Base-by-base conservation (phyloP, 2,113 vertebrate genomes). In the Corvus cornix region DNA sequence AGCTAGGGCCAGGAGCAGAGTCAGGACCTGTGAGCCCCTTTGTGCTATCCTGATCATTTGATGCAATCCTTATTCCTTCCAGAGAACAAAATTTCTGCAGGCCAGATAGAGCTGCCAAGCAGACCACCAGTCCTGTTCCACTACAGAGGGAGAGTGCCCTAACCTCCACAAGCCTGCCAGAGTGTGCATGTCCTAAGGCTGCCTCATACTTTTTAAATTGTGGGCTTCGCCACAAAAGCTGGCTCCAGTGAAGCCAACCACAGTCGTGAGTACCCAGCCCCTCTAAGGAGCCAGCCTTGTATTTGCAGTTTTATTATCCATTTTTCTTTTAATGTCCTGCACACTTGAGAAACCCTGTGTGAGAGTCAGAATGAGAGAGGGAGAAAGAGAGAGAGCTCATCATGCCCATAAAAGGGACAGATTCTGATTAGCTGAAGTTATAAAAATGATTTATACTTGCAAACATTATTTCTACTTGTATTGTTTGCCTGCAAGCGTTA, bases 381-480 rank as follows among this genome's bases (percentile, higher is more conserved):
- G 77, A 93, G 80, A 88, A 79, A 90, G 81, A 86, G 70, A 87
- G 80, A 2, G 56, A 81, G 86, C 97, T 96, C 94, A 93, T 96
- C 95, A 89, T 84, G 82, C 90, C 91, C 96, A 97, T 97, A 97
- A 97, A 97, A 96, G 89, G 95, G 96, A 97, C 92, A 96, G 96
- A 96, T 97, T 96, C 97, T 97, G 97, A 97, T 97, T 97, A 97
- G 97, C 95, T 96, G 93, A 95, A 97, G 97, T 97, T 97, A 96
- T 97, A 97, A 97, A 97, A 97, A 96, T 97, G 97, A 97, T 97
- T 96, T 96, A 97, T 96, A 89, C 95, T 91, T 68, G 90, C 93
- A 97, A 97, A 97, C 97, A 97, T 97, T 97, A 97, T 97, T 97
- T 97, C 97, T 97, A 96, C 95, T 97, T 94, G 97, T 90, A 96